Percentiles rank a stretch among this genome's conserved stretches.
These are phyloP conservation scores for Callyntrura guangdongensis DNA, from an alignment of 2,888 invertebrate genomes.

Conservation along the genomic window DNA sequence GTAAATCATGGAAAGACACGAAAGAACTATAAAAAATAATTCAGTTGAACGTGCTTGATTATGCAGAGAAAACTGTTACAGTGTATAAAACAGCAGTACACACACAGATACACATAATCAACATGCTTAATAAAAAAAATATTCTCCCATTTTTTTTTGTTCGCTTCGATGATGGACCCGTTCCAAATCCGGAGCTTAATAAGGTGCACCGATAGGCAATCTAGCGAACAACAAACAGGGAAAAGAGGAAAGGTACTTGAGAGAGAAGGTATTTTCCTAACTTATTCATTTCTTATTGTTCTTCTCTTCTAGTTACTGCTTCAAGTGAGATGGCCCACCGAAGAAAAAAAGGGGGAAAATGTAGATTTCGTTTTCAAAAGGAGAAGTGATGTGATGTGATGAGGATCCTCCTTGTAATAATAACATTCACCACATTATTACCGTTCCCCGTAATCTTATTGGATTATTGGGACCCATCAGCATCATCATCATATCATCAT, in stretches of 20 bases:
- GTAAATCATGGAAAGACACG: constrained; percentile 67
- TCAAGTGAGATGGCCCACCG: constrained; percentile 7
- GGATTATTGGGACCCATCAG: constrained; percentile 72
- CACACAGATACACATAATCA: constrained; percentile 13
- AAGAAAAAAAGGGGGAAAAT: neutral
- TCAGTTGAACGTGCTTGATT: constrained; percentile 37
- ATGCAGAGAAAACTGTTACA: constrained; percentile 21
- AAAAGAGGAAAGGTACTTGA: constrained; percentile 21
- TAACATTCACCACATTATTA: constrained; percentile 75
- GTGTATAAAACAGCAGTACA: neutral
- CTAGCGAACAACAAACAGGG: neutral
- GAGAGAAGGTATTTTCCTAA: neutral
- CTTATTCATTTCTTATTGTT: neutral
- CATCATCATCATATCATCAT: constrained; percentile 26
- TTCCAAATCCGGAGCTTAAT: constrained; percentile 69
- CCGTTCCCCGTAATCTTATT: constrained; percentile 74
- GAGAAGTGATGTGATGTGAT: constrained; percentile 71
- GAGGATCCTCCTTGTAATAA: constrained; percentile 77
- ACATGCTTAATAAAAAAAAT: neutral
- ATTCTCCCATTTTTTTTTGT: neutral
- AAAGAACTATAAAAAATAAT: constrained; percentile 63
- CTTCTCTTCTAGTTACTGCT: neutral
- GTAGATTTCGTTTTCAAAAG: constrained; percentile 36
- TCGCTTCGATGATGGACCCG: constrained; percentile 61
- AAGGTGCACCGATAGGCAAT: constrained; percentile 28